phyloP scores from a whole-genome alignment of 1,140 invertebrate genomes.

The Lasioglossum albipes region DNA sequence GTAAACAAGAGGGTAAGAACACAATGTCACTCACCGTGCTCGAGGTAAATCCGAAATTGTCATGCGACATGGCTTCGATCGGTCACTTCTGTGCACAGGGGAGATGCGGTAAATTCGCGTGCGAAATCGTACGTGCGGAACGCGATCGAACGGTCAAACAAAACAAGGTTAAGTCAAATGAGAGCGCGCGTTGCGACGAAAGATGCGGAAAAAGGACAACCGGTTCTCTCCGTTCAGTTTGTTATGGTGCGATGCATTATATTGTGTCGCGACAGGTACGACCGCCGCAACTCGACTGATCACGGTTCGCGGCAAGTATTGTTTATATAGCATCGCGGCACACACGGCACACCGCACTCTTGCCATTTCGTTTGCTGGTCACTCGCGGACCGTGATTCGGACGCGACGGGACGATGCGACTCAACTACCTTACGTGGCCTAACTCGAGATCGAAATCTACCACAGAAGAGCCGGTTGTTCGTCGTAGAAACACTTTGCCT shows the following conservation, averaged over 20 bases:
- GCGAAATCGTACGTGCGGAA: background rate
- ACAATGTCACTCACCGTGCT: slow-evolving; percentile 71
- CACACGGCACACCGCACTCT: slow-evolving; percentile 31
- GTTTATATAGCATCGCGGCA: slow-evolving; percentile 72
- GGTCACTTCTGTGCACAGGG: slow-evolving; percentile 15
- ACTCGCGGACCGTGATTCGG: slow-evolving; percentile 29
- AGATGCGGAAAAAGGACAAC: slow-evolving; percentile 35
- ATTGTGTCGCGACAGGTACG: slow-evolving; percentile 73
- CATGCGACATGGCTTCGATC: slow-evolving; percentile 68
- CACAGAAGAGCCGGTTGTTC: background rate
- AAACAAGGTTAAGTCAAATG: slow-evolving; percentile 14
- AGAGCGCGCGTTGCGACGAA: slow-evolving; percentile 18
- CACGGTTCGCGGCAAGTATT: slow-evolving; percentile 73
- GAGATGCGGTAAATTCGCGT: background rate
- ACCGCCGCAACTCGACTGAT: slow-evolving; percentile 75
- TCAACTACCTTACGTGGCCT: slow-evolving; percentile 12
- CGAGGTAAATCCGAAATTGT: slow-evolving; percentile 75
- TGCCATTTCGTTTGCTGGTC: slow-evolving; percentile 54
- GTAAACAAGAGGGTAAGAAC: background rate
- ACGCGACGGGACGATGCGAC: slow-evolving; percentile 11
- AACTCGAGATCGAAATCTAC: background rate
- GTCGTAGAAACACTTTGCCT: slow-evolving; percentile 9
- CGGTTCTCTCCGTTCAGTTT: slow-evolving; percentile 31
- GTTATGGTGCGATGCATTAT: slow-evolving; percentile 60
- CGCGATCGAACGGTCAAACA: background rate